Base-by-base conservation (phyloP, 2,113 vertebrate species). In the Rhineura floridana region DNA sequence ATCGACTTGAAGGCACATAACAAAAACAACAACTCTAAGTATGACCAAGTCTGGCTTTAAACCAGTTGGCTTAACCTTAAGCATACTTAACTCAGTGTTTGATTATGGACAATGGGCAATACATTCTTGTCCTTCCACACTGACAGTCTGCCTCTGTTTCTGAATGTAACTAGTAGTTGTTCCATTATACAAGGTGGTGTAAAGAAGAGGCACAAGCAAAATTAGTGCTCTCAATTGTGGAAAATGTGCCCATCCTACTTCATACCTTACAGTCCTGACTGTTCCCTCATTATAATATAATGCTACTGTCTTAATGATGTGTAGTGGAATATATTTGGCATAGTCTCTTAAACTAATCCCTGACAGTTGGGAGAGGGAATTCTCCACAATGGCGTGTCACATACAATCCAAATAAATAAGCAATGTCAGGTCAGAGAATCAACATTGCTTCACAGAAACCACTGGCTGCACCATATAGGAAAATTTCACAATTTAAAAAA, bases 91-190 rank as follows among this genome's bases (percentile, higher is more conserved):
- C n/a, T 42, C 21, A 30, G 36, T 21, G 28, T 76, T 85, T 28
- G 2, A n/a, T 77, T 77, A 19, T 77, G 42, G 42, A 42, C 28
- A 77, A 9, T n/a, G 42, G n/a, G 28, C 42, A 85, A 15, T 44
- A 6, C 77, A 48, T 11, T 33, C 52, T 33, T 75, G 6, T 30
- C 42, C 65, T 69, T 42, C 50, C 70, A 67, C 8, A 67, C 85
- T 89, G 81, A 90, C 91, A 93, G 79, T 77, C 90, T 75, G 95
- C 67, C 87, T 81, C 88, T 84, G 86, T 85, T 94, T 90, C 93
- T 92, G 91, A 90, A 90, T 91, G 70, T 88, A 93, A 67, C 87
- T 92, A 87, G 28, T 88, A 88, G 92, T 78, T 90, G 67, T 48
- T 91, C 33, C 17, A 48, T 69, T 69, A 13, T 39, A 13, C 46